Evolutionary conservation across 2,888 invertebrate genomes (phyloP), one percentile per base, ranked within the genome.

Genomic region (Parelbella ahira): DNA sequence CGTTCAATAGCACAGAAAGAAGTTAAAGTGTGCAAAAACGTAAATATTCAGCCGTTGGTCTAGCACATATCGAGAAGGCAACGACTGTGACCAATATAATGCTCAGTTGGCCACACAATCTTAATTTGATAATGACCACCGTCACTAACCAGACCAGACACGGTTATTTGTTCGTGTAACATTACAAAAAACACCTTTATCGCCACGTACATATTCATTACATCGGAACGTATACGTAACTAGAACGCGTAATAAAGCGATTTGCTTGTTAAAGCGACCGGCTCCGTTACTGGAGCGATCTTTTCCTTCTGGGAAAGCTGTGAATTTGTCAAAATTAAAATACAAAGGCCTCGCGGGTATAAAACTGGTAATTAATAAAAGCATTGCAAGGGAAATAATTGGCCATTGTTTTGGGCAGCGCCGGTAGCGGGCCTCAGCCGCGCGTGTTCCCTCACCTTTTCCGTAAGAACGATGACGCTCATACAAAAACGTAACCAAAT

Each of bases 251-350:
- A 64, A 70, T 68, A 64, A 68, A 68, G 68, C 50, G 52, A 58
- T 65, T 63, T 58, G 56, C 60, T 68, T 62, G 55, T 65, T 63
- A 54, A 58, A 53, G 53, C 51, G 36, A 47, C 48, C n/a, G n/a
- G n/a, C n/a, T n/a, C n/a, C n/a, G n/a, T n/a, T 45, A 44, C 50
- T 42, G 34, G 48, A 48, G 47, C 55, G 44, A 49, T 48, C 51
- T 52, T 55, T 57, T n/a, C n/a, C 60, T 75, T 69, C 70, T 68
- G 64, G 58, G 79, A 78, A 76, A 73, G 59, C 54, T 69, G 68
- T 56, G 73, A 75, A 75, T 77, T 79, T 72, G 71, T 77, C 64
- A 72, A 79, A 74, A 80, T 81, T 78, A 78, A 73, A 81, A 82
- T 79, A 81, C 79, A 81, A 81, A 80, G 74, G 61, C 69, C 59